These are phyloP conservation scores for Etheostoma nigrum DNA, from an alignment of 2,797 vertebrate species.

Conservation along the genomic window DNA sequence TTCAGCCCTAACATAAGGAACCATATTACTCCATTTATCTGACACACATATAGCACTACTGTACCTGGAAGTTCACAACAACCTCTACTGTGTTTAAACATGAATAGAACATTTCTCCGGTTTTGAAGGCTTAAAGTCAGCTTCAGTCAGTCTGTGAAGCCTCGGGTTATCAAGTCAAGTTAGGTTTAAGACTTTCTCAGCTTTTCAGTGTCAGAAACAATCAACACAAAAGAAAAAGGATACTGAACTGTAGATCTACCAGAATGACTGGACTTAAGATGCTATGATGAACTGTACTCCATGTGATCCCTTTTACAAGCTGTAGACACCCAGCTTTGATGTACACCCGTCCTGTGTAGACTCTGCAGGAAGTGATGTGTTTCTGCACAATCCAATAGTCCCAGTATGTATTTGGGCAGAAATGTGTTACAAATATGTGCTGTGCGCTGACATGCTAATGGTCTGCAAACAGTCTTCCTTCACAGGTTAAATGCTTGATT, in stretches of 20 bases:
- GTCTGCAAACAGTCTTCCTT: constrained; percentile 10
- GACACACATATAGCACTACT: constrained; percentile 6
- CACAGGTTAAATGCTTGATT: constrained; percentile 8
- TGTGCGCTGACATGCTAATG: constrained; percentile 9
- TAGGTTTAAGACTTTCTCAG: constrained; percentile 14
- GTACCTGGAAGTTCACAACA: no score
- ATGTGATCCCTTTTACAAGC: not conserved
- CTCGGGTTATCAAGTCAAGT: not conserved
- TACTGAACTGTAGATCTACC: not conserved
- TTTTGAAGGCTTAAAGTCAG: constrained; percentile 7
- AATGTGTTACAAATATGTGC: constrained; percentile 1
- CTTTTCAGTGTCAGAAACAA: not conserved
- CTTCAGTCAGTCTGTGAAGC: constrained; percentile 5
- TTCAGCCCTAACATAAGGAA: constrained; percentile 7
- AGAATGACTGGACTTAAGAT: constrained; percentile 5
- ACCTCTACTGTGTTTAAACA: not conserved
- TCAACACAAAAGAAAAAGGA: not conserved
- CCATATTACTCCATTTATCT: not conserved
- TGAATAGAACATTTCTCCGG: not conserved
- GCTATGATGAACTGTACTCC: not conserved
- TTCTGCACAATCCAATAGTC: not conserved
- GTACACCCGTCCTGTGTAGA: not conserved
- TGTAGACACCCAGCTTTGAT: not conserved
- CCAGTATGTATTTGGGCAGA: not conserved
- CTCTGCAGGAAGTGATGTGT: not conserved